Conservation (phyloP, 1,140 invertebrate genomes). For the Phortica variegata region DNA sequence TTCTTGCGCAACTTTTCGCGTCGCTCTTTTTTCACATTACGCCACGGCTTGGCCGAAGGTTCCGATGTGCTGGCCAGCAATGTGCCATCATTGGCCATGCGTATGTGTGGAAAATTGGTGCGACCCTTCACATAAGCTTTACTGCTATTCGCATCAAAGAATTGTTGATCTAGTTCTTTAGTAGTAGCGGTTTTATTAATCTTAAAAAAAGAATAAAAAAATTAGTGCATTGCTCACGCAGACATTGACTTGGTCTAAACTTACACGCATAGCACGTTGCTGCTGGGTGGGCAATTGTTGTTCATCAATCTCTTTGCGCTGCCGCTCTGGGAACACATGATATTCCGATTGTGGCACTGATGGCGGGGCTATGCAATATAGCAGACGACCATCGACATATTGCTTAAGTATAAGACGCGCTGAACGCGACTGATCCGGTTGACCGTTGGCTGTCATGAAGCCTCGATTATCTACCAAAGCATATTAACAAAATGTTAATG, state of each 20-base stretch:
- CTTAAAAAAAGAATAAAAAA: slow-evolving; percentile 25
- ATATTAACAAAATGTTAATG: slow-evolving; percentile 7
- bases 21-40: slow-evolving; percentile 77
- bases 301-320: slow-evolving; percentile 50
- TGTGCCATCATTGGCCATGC: slow-evolving; percentile 36
- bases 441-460: slow-evolving; percentile 93
- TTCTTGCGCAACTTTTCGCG: slow-evolving; percentile 81
- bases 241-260: too few species aligned
- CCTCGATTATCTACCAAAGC: slow-evolving; percentile 77
- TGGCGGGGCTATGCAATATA: slow-evolving; percentile 85
- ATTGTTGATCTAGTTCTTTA: slow-evolving; percentile 63
- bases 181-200: slow-evolving; percentile 47
- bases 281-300: slow-evolving; percentile 59
- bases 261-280: slow-evolving; percentile 61
- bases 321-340: slow-evolving; percentile 63
- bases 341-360: slow-evolving; percentile 68
- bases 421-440: slow-evolving; percentile 89
- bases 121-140: slow-evolving; percentile 60
- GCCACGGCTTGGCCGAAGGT: slow-evolving; percentile 74
- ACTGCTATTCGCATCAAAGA: slow-evolving; percentile 60
- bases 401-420: slow-evolving; percentile 91
- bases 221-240: neutral
- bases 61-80: slow-evolving; percentile 25
- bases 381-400: slow-evolving; percentile 84
- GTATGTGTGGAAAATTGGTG: slow-evolving; percentile 53